Conservation (phyloP, 2,888 invertebrate genomes). For the Tolmerus cingulatus region DNA sequence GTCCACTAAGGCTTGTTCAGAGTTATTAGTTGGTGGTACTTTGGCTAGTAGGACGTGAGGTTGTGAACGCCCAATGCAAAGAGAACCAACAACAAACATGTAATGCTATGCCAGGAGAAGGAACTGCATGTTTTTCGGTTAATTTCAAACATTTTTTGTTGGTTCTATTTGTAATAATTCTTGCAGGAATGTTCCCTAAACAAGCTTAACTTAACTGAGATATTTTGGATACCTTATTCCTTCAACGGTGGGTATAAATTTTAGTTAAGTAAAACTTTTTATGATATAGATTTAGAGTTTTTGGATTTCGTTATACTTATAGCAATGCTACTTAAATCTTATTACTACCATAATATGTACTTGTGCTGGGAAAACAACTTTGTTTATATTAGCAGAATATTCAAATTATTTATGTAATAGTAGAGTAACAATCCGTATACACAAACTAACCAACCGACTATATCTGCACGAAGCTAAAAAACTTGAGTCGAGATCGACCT, state of each 20-base stretch:
- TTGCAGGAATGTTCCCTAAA: background rate
- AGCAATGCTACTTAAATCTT: too few relatives aligned
- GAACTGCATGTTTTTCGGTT: background rate
- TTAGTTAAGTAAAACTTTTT: background rate
- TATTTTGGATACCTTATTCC: background rate
- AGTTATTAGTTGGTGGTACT: background rate
- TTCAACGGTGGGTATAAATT: background rate
- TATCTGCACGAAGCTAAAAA: too few relatives aligned
- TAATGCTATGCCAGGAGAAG: background rate
- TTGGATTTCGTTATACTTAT: background rate
- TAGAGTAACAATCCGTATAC: too few relatives aligned
- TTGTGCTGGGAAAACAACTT: too few relatives aligned
- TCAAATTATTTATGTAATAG: too few relatives aligned
- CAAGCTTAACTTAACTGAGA: background rate
- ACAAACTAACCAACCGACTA: too few relatives aligned
- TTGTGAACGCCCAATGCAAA: background rate
- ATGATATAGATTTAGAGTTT: background rate
- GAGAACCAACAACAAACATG: background rate
- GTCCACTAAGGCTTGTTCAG: constrained; percentile 13
- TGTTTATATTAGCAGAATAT: too few relatives aligned
- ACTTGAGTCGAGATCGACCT: too few relatives aligned
- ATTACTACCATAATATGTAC: too few relatives aligned
- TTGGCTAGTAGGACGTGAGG: background rate
- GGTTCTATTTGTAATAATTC: background rate
- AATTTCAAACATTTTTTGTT: background rate